Evolutionary conservation across 2,797 vertebrate genomes (phyloP), one percentile per base, ranked within the genome.

Genomic region (Etheostoma nigrum): DNA sequence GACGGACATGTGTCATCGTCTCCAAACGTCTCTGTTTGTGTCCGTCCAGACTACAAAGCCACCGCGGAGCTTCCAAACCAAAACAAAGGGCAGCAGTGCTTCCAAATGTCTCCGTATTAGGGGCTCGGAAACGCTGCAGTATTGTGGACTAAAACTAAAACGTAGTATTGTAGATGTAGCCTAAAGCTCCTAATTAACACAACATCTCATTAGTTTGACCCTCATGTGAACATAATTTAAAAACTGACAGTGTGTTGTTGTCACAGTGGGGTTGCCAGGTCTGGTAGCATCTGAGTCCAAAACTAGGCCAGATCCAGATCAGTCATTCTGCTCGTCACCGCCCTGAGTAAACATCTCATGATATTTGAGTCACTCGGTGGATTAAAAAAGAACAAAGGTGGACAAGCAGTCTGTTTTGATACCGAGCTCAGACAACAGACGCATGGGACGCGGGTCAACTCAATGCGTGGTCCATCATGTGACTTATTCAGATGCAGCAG

Each of bases 261-360:
- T 36, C 47, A 51, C 62, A 36, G 62, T 21, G 4, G 36, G 58
- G 59, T 61, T 44, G 40, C 59, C 61, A 63, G 61, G 44, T 48
- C 18, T 63, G 45, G 45, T 30, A 2, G 45, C 61, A 63, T 48
- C 33, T 12, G 48, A 49, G 19, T 4, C 48, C 48, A 49, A 45
- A 62, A 45, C 2, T n/a, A 49, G 48, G 48, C 48, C 48, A 49
- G 19, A n/a, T 49, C 48, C 48, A 49, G 48, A 49, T 49, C 48
- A 4, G 48, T 49, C 48, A n/a, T 10, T 4, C 48, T 49, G 18
- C 9, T 36, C 2, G 36, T 10, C 36, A 36, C 2, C 3, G 19
- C 11, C 9, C 9, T 49, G 19, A 4, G 9, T 49, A 49, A 49
- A 49, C 19, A 49, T n/a, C 48, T 49, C 19, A 36, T 36, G 36